A percentile compares a stretch with the other conserved stretches of the same genome.
Conservation (phyloP, 2,113 vertebrate genomes). For the Diadophis punctatus region DNA sequence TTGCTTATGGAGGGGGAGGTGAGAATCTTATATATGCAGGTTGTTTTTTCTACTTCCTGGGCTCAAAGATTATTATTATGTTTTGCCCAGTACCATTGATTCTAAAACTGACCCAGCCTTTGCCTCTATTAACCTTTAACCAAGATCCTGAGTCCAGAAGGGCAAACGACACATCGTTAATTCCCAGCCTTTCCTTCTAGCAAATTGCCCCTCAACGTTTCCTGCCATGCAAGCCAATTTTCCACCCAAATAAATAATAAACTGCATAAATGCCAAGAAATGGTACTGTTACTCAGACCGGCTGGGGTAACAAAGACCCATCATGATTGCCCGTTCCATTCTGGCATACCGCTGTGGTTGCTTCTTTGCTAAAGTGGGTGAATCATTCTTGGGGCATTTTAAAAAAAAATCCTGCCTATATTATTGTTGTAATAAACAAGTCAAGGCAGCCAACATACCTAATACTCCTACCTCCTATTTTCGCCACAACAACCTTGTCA, state of each 20-base stretch:
- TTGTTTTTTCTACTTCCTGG: not conserved
- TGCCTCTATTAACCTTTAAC: not conserved
- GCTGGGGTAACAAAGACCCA: not conserved
- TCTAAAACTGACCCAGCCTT: not conserved
- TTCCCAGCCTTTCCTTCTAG: slow-evolving; percentile 33
- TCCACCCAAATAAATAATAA: not conserved
- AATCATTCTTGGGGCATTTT: slow-evolving; percentile 16
- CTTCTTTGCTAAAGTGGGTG: slow-evolving; percentile 1
- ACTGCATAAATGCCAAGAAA: not conserved
- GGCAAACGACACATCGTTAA: slow-evolving; percentile 5
- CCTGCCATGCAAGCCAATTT: not conserved
- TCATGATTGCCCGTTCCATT: too few relatives aligned
- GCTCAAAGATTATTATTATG: not conserved
- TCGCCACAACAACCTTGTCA: not conserved
- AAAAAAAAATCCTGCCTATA: not conserved
- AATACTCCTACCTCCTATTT: not conserved
- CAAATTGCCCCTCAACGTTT: slow-evolving; percentile 10
- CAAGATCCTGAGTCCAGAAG: slow-evolving; percentile 25
- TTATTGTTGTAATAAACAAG: not conserved
- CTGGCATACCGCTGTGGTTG: too few relatives aligned
- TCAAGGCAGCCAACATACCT: not conserved
- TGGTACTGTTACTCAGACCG: not conserved
- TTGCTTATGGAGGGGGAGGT: not conserved
- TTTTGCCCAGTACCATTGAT: not conserved
- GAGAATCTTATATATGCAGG: not conserved